Percentiles rank a stretch among this genome's conserved stretches.
phyloP scores from a whole-genome alignment of 2,888 invertebrate genomes.

The Rhingia campestris region DNA sequence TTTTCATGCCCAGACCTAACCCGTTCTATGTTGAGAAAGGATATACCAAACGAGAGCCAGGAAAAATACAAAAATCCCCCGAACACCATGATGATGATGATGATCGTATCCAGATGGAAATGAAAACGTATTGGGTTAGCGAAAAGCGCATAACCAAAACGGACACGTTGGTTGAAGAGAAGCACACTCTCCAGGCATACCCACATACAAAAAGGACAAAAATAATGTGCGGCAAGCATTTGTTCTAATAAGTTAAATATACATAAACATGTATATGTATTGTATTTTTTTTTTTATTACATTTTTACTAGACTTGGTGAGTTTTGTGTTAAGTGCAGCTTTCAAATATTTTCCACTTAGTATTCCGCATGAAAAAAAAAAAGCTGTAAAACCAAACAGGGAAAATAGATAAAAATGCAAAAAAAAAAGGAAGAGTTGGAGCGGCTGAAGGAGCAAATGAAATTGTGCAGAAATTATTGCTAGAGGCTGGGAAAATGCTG shows the following conservation, averaged over 20 bases:
- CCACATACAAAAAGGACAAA: slow-evolving; percentile 32
- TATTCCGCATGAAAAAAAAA: slow-evolving; percentile 55
- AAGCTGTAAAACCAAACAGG: not conserved
- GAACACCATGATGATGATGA: slow-evolving; percentile 57
- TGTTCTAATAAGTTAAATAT: slow-evolving; percentile 66
- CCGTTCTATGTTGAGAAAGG: slow-evolving; percentile 53
- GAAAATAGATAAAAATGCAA: not conserved
- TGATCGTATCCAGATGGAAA: slow-evolving; percentile 68
- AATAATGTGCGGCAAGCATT: slow-evolving; percentile 67
- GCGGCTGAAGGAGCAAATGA: slow-evolving; percentile 34
- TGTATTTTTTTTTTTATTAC: not conserved
- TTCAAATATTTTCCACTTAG: slow-evolving; percentile 71
- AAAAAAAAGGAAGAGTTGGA: slow-evolving; percentile 4
- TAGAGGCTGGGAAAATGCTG: not conserved
- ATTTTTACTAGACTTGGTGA: slow-evolving; percentile 18
- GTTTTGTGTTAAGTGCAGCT: slow-evolving; percentile 70
- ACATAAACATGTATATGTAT: slow-evolving; percentile 14
- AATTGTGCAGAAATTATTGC: slow-evolving; percentile 56
- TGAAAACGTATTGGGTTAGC: slow-evolving; percentile 59
- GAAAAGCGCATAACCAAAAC: slow-evolving; percentile 50
- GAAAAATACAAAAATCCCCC: slow-evolving; percentile 17
- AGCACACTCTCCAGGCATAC: slow-evolving; percentile 18
- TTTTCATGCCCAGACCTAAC: slow-evolving; percentile 66
- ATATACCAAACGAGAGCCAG: slow-evolving; percentile 4
- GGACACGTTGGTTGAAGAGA: slow-evolving; percentile 44